A percentile compares a stretch with the other conserved stretches of the same genome.
phyloP scores from a whole-genome alignment of 2,888 invertebrate species.

The Cepaea hortensis region DNA sequence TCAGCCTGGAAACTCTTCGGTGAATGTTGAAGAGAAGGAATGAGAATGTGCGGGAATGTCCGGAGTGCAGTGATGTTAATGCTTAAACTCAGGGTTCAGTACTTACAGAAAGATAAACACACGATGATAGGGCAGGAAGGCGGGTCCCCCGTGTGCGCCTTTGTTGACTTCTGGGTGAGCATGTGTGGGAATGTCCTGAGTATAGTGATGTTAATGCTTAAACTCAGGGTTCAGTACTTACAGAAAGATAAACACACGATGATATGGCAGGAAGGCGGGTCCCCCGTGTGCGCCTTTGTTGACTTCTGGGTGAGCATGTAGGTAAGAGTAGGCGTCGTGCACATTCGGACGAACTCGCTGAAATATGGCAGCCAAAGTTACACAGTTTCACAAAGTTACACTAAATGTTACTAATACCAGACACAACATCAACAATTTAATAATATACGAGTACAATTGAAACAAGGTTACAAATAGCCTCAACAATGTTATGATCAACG shows the following conservation, averaged over 20 bases:
- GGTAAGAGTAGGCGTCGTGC: constrained; percentile 54
- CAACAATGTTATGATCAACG: too few relatives aligned
- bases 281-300: constrained; percentile 56
- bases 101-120: constrained; percentile 56
- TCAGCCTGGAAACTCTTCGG: too few relatives aligned
- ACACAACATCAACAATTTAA: too few relatives aligned
- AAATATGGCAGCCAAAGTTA: background rate
- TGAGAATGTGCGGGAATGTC: too few relatives aligned
- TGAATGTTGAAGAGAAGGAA: too few relatives aligned
- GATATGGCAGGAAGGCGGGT: constrained; percentile 55
- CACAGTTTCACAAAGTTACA: too few relatives aligned
- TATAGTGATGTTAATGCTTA: too few relatives aligned
- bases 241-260: constrained; percentile 55
- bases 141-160: constrained; percentile 56
- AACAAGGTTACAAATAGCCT: too few relatives aligned
- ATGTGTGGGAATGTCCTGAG: too few relatives aligned
- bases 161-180: constrained; percentile 50
- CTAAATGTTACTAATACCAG: too few relatives aligned
- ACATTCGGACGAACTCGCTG: constrained; percentile 55
- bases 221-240: constrained; percentile 44
- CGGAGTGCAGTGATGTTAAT: too few relatives aligned
- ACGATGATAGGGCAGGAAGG: constrained; percentile 56
- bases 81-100: background rate
- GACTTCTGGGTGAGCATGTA: constrained; percentile 54
- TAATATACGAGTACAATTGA: too few relatives aligned